Conservation (phyloP, 2,888 invertebrate genomes). For the Drosophila yooni region DNA sequence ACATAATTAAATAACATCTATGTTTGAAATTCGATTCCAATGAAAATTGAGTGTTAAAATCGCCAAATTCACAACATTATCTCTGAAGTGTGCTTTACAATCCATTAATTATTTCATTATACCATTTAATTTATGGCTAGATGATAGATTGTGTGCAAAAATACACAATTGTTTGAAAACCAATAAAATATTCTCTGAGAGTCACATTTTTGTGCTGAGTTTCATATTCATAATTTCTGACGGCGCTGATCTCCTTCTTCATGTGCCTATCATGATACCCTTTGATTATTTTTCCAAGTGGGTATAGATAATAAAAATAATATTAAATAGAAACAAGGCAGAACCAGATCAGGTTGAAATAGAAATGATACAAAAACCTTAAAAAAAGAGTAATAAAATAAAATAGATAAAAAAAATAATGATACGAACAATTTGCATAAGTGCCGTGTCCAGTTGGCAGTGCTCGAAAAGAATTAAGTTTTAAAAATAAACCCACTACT, state of each 20-base stretch:
- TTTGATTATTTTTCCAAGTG: background rate
- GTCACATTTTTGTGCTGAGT: background rate
- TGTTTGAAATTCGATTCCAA: background rate
- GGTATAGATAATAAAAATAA: background rate
- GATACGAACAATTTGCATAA: constrained; percentile 65
- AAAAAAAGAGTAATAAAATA: background rate
- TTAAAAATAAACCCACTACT: constrained; percentile 40
- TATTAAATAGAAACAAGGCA: constrained; percentile 13
- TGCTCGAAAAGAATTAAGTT: constrained; percentile 47
- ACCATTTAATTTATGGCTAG: background rate
- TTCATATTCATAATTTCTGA: background rate
- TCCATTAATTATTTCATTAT: background rate
- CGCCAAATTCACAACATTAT: background rate
- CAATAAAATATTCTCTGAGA: background rate
- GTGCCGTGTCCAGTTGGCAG: constrained; percentile 62
- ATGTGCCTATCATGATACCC: background rate
- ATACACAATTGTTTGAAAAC: background rate
- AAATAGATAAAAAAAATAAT: constrained; percentile 5
- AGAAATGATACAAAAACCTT: constrained; percentile 14
- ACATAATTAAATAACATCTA: background rate
- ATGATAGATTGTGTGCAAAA: background rate
- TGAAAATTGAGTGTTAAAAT: background rate
- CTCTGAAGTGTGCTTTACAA: background rate
- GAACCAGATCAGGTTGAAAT: constrained; percentile 46
- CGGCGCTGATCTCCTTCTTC: background rate